Conservation (phyloP, 2,888 invertebrate genomes). For the Gastracanthus pulcherrimus region DNA sequence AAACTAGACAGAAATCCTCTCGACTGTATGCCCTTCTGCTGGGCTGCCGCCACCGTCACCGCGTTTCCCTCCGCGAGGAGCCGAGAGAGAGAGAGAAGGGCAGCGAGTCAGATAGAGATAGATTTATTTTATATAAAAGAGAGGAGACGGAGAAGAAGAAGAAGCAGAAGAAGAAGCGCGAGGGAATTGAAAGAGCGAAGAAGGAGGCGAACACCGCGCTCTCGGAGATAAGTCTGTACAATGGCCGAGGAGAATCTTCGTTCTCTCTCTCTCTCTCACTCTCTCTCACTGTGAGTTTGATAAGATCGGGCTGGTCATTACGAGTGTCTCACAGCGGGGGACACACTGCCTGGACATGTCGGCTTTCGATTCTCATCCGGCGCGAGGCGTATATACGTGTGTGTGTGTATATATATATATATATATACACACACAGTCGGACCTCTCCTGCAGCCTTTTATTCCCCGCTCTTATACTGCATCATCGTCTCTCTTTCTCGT, state of each 20-base stretch:
- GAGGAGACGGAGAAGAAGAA: slow-evolving; percentile 1
- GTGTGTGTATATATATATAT: neutral
- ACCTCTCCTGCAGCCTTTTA: slow-evolving; percentile 28
- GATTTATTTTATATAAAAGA: slow-evolving; percentile 57
- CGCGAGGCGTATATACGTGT: slow-evolving; percentile 31
- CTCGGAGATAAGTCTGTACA: slow-evolving; percentile 69
- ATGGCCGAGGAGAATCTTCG: slow-evolving; percentile 65
- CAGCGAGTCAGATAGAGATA: slow-evolving; percentile 52
- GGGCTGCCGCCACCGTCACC: neutral
- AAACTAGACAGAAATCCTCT: slow-evolving; percentile 55
- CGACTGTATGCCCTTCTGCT: neutral
- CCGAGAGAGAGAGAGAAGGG: slow-evolving; percentile 33
- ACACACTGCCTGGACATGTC: slow-evolving; percentile 67
- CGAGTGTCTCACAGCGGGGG: slow-evolving; percentile 73
- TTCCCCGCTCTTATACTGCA: slow-evolving; percentile 49
- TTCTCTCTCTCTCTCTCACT: neutral
- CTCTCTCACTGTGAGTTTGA: slow-evolving; percentile 62
- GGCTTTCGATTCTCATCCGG: slow-evolving; percentile 70
- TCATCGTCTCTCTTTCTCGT: slow-evolving; percentile 50
- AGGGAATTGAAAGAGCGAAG: slow-evolving; percentile 39
- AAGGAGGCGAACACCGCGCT: slow-evolving; percentile 35
- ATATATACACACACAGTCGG: neutral
- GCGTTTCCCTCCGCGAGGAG: neutral
- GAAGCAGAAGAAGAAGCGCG: neutral
- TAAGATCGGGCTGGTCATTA: slow-evolving; percentile 74